A percentile compares a stretch with the other conserved stretches of the same genome.
Evolutionary conservation across 2,888 invertebrate species (phyloP).

Genomic region (Pheosia tremula): DNA sequence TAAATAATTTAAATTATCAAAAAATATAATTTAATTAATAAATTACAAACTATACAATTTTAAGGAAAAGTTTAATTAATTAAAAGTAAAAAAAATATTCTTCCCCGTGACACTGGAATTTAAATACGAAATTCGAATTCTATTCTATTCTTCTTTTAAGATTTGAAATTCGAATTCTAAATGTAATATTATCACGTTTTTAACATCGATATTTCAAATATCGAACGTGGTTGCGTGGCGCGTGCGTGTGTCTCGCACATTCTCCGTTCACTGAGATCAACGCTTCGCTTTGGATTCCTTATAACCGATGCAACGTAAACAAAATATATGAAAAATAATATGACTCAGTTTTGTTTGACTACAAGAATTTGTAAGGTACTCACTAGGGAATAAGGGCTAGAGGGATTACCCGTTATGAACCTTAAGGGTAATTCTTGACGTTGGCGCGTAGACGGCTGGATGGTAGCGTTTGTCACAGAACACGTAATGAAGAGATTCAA

Average conservation of each 20-base stretch:
- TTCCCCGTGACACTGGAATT: no score
- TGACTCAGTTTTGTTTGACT: slow-evolving; percentile 11
- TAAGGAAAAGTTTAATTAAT: no score
- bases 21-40: no score
- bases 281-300: slow-evolving; percentile 11
- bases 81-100: no score
- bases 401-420: background rate
- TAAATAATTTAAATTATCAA: no score
- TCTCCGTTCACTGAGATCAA: slow-evolving; percentile 31
- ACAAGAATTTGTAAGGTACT: background rate
- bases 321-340: slow-evolving; percentile 16
- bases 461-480: background rate
- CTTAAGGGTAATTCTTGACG: background rate
- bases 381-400: background rate
- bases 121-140: no score
- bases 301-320: slow-evolving; percentile 24
- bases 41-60: background rate
- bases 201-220: slow-evolving; percentile 17
- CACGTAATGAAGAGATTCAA: no score
- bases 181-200: slow-evolving; percentile 16
- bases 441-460: background rate
- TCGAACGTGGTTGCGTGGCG: slow-evolving; percentile 20
- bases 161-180: slow-evolving; percentile 15
- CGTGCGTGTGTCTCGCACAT: slow-evolving; percentile 29
- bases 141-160: background rate